Conservation (phyloP, 2,797 vertebrate species). For the Corythornis leucogaster region DNA sequence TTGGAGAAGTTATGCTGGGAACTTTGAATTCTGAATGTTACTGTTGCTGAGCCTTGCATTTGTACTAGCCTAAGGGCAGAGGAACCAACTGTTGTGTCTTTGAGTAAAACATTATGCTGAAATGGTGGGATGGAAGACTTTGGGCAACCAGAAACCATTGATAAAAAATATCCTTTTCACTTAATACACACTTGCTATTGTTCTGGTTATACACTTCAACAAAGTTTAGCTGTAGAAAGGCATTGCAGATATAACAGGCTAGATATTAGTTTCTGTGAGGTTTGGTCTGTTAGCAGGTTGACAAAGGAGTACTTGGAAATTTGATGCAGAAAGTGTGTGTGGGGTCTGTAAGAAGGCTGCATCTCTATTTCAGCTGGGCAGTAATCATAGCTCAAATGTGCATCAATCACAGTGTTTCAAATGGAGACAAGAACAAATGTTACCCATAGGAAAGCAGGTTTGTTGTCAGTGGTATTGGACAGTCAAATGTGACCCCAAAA, state of each 20-base stretch:
- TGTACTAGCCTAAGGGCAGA: neutral
- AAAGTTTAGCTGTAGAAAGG: neutral
- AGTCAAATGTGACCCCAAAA: neutral
- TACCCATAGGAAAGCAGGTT: neutral
- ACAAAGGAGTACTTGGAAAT: neutral
- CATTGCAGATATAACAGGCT: neutral
- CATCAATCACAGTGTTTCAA: neutral
- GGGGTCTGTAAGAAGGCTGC: neutral
- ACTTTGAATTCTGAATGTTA: neutral
- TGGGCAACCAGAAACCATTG: neutral
- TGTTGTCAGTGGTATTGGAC: neutral
- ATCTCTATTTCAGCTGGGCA: neutral
- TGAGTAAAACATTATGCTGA: neutral
- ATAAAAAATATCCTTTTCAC: neutral
- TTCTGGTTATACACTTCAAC: neutral
- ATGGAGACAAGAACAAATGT: neutral
- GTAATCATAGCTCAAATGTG: neutral
- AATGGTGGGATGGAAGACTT: neutral
- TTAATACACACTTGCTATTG: neutral
- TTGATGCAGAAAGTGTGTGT: neutral
- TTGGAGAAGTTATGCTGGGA: neutral
- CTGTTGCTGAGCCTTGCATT: neutral
- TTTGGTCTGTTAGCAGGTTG: neutral
- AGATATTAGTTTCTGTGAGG: neutral
- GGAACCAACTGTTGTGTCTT: accelerated